Conservation (phyloP, 2,113 vertebrate genomes). For the Hassar affinis region DNA sequence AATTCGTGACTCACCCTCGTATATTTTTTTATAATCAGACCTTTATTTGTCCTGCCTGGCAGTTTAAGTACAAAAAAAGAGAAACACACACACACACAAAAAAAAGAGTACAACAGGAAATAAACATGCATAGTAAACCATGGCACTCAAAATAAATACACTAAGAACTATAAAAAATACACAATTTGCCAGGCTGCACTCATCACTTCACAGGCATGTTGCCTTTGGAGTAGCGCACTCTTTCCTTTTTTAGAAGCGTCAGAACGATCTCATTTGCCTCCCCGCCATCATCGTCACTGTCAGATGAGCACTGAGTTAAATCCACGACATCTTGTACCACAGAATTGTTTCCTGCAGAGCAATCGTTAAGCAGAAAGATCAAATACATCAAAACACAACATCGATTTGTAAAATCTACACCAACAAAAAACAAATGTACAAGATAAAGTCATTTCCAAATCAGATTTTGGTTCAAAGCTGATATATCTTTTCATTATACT, state of each 20-base stretch:
- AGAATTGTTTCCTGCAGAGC: neutral
- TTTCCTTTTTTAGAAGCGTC: neutral
- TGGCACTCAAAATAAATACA: no score
- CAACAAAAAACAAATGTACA: neutral
- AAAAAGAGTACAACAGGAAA: no score
- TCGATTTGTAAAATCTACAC: neutral
- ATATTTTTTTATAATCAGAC: no score
- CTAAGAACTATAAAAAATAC: neutral
- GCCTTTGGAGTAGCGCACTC: constrained; percentile 12
- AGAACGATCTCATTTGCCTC: constrained; percentile 21
- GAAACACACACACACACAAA: neutral
- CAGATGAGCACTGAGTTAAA: constrained; percentile 80
- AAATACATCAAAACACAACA: neutral
- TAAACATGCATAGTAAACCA: neutral
- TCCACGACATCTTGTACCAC: constrained; percentile 70
- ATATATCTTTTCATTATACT: neutral
- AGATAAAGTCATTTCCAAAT: neutral
- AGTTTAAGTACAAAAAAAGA: neutral
- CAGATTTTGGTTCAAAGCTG: neutral
- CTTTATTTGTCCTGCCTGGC: constrained; percentile 1
- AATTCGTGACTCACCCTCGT: no score
- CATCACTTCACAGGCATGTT: neutral
- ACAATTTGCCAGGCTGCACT: neutral
- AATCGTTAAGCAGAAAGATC: constrained; percentile 23
- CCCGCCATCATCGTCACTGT: constrained; percentile 65